Conservation (phyloP, 2,797 vertebrate species). For the Mallotus villosus region DNA sequence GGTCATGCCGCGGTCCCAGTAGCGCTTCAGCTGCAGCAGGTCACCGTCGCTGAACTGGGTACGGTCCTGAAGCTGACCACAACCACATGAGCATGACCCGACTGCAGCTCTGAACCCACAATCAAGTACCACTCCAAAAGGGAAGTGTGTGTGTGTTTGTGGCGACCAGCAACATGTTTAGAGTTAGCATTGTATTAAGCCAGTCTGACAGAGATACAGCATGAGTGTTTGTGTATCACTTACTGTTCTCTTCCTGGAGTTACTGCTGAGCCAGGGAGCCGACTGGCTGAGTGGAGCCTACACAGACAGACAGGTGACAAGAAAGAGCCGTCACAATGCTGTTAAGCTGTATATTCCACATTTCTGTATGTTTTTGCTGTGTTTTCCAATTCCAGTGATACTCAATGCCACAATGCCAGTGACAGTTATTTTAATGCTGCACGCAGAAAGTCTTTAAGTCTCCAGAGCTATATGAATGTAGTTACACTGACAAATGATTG, state of each 20-base stretch:
- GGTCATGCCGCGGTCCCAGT: constrained; percentile 99
- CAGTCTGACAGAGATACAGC: not conserved
- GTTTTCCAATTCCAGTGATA: too few species aligned
- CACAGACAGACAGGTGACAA: constrained; percentile 15
- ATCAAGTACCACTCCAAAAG: not conserved
- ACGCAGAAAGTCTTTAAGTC: not conserved
- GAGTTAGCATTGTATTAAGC: not conserved
- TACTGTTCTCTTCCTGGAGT: constrained; percentile 98
- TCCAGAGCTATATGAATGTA: constrained; percentile 1
- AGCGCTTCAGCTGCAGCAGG: constrained; percentile 92
- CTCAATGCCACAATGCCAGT: too few species aligned
- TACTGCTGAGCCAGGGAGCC: constrained; percentile 94
- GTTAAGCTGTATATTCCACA: not conserved
- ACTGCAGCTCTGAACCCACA: not conserved
- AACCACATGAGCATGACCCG: constrained; percentile 40
- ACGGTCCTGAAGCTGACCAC: constrained; percentile 90
- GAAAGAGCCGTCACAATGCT: not conserved
- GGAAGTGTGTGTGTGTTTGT: too few species aligned
- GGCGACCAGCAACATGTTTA: not conserved
- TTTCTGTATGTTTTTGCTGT: not conserved
- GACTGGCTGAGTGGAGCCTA: constrained; percentile 88
- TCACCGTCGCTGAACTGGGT: constrained; percentile 97
- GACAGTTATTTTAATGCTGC: too few species aligned
- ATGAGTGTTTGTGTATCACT: constrained; percentile 65
- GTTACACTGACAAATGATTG: too few species aligned